Evolutionary conservation across 2,888 invertebrate genomes (phyloP).

Genomic region (Eurytoma californica): DNA sequence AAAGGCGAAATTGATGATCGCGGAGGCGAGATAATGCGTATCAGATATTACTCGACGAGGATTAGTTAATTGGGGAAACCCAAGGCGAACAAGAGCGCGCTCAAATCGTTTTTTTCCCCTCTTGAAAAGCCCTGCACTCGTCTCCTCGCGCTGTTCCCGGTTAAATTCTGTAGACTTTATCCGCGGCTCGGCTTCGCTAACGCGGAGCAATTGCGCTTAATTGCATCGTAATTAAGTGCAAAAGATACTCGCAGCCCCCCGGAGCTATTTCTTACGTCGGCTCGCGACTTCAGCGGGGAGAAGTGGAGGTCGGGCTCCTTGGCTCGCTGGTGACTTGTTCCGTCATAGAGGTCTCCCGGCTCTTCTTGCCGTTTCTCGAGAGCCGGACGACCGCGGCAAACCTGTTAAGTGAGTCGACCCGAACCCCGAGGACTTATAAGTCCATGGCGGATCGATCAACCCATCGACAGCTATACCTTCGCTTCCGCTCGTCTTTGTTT

Average conservation of each 20-base stretch:
- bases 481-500: slow-evolving; percentile 11
- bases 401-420: slow-evolving; percentile 35
- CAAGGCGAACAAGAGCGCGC: slow-evolving; percentile 34
- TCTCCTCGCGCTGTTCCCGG: background rate
- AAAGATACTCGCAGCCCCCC: slow-evolving; percentile 55
- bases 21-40: slow-evolving; percentile 35
- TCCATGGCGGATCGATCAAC: slow-evolving; percentile 44
- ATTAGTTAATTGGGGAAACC: slow-evolving; percentile 48
- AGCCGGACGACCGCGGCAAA: slow-evolving; percentile 1
- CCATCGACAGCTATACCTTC: background rate
- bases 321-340: slow-evolving; percentile 6
- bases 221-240: slow-evolving; percentile 62
- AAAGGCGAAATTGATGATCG: slow-evolving; percentile 10
- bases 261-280: slow-evolving; percentile 17
- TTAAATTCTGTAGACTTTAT: slow-evolving; percentile 47
- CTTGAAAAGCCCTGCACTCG: background rate
- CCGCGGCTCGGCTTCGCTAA: slow-evolving; percentile 27
- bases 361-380: background rate
- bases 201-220: slow-evolving; percentile 59
- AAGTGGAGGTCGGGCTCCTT: slow-evolving; percentile 4
- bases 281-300: slow-evolving; percentile 14
- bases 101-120: slow-evolving; percentile 29
- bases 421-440: slow-evolving; percentile 39
- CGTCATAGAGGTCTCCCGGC: slow-evolving; percentile 9
- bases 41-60: slow-evolving; percentile 40